Evolutionary conservation across 2,797 vertebrate genomes (phyloP), one percentile per base, ranked within the genome.

Genomic region (Hoplostethus atlanticus): DNA sequence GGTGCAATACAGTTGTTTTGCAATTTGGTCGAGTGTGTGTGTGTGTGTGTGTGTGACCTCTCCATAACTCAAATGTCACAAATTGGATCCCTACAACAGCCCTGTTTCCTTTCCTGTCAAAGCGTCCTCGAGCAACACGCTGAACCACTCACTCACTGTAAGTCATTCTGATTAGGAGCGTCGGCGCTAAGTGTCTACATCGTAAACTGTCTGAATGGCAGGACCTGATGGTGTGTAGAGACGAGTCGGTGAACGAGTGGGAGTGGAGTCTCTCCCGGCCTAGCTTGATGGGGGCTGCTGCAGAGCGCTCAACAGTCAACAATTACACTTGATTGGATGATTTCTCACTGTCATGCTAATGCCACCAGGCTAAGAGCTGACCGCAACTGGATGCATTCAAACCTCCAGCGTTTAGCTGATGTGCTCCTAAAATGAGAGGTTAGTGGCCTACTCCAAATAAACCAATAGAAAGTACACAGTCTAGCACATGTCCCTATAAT

Each of bases 401-500:
- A 74, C 67, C 76, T 82, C 78, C 13, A 57, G 30, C 10, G n/a
- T 36, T 57, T 57, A 73, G 64, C 79, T 59, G 73, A 71, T 81
- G 75, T 60, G 30, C 67, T 84, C 50, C 68, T 85, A 74, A 86
- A 90, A 91, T 86, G 71, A 90, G 76, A 85, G 81, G 86, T 88
- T 87, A 79, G 82, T 28, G 38, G 68, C 79, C 76, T 79, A 81
- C 77, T 91, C 84, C 81, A 91, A 91, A 91, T 86, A 91, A 90
- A 89, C 83, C 84, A 75, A 76, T 84, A 6, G 53, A 78, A 83
- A 90, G 80, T 21, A 79, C 77, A 83, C 69, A 72, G 85, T 72
- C 75, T 66, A 65, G 89, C 91, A 84, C 83, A 89, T 84, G 88
- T 91, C 86, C 78, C 62, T 65, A 46, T 90, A 91, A 90, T 90